Evolutionary conservation across 1,140 invertebrate species (phyloP).

Genomic region (Leptinotarsa texana): DNA sequence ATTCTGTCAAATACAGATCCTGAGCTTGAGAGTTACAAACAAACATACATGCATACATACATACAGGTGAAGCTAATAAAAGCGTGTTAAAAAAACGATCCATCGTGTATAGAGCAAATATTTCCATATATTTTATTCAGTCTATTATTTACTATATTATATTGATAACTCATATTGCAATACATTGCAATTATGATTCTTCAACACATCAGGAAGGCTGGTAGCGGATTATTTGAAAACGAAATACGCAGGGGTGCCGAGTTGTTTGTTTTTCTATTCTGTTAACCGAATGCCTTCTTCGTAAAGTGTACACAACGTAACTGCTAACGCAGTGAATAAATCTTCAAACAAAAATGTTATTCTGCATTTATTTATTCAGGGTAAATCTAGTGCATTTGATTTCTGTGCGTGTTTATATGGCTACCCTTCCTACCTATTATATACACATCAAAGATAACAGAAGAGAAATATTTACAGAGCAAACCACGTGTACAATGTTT

Average conservation of each 20-base stretch:
- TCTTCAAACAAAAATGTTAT: slow-evolving; percentile 24
- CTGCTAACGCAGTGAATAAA: slow-evolving; percentile 15
- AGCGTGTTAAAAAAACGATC: too few species aligned
- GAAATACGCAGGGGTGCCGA: slow-evolving; percentile 6
- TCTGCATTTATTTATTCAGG: slow-evolving; percentile 28
- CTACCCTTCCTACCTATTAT: slow-evolving; percentile 20
- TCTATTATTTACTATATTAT: too few species aligned
- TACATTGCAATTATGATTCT: not conserved
- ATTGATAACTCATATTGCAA: too few species aligned
- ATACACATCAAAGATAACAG: slow-evolving; percentile 23
- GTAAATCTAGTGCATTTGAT: slow-evolving; percentile 26
- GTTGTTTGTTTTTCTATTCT: slow-evolving; percentile 13
- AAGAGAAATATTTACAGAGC: slow-evolving; percentile 23
- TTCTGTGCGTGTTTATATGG: slow-evolving; percentile 13
- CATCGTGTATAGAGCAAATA: too few species aligned
- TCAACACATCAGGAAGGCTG: not conserved
- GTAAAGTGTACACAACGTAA: slow-evolving; percentile 26
- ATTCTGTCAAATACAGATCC: too few species aligned
- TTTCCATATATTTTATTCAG: too few species aligned
- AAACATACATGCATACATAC: too few species aligned
- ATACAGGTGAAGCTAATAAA: too few species aligned
- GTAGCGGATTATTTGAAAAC: slow-evolving; percentile 6
- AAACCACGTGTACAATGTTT: slow-evolving; percentile 24
- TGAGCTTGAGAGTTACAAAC: too few species aligned
- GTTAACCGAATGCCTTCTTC: slow-evolving; percentile 7